These are phyloP conservation scores for Drosophila lutescens DNA, from an alignment of 2,888 invertebrate species.

Conservation along the genomic window DNA sequence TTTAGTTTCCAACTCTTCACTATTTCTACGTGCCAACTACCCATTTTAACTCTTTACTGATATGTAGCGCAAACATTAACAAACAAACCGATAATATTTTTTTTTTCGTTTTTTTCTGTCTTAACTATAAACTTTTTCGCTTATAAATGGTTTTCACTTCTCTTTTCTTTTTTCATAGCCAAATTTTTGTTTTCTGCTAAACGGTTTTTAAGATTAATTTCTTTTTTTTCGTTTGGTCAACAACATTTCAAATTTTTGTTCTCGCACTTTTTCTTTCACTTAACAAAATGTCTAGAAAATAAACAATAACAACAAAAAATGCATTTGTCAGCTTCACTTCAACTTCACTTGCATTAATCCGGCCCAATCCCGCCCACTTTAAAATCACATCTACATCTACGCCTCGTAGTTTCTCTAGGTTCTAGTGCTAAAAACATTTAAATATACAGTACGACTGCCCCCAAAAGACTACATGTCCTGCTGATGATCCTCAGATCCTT, in stretches of 20 bases:
- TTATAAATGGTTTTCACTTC: slow-evolving; percentile 57
- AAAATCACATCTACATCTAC: slow-evolving; percentile 79
- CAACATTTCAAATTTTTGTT: slow-evolving; percentile 66
- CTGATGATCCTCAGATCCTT: slow-evolving; percentile 19
- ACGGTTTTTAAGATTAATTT: slow-evolving; percentile 20
- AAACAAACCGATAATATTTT: slow-evolving; percentile 83
- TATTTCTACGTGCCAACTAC: slow-evolving; percentile 72
- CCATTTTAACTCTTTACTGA: slow-evolving; percentile 82
- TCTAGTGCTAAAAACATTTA: slow-evolving; percentile 77
- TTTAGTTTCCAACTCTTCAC: slow-evolving; percentile 61
- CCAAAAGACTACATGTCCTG: slow-evolving; percentile 52
- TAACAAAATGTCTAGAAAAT: slow-evolving; percentile 55
- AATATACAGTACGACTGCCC: slow-evolving; percentile 63
- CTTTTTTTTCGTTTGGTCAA: slow-evolving; percentile 66
- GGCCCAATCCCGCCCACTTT: slow-evolving; percentile 38
- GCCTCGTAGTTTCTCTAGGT: slow-evolving; percentile 58
- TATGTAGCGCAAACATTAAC: slow-evolving; percentile 85
- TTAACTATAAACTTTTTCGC: slow-evolving; percentile 64
- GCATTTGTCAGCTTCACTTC: slow-evolving; percentile 46
- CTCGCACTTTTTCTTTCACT: slow-evolving; percentile 31
- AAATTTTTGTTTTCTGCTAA: slow-evolving; percentile 49
- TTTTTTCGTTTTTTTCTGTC: slow-evolving; percentile 37
- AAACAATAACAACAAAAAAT: slow-evolving; percentile 68
- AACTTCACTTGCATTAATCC: slow-evolving; percentile 27
- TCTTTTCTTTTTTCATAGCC: slow-evolving; percentile 58